A percentile compares a stretch with the other conserved stretches of the same genome.
Evolutionary conservation across 2,113 vertebrate genomes (phyloP).

Genomic region (Athene noctua): DNA sequence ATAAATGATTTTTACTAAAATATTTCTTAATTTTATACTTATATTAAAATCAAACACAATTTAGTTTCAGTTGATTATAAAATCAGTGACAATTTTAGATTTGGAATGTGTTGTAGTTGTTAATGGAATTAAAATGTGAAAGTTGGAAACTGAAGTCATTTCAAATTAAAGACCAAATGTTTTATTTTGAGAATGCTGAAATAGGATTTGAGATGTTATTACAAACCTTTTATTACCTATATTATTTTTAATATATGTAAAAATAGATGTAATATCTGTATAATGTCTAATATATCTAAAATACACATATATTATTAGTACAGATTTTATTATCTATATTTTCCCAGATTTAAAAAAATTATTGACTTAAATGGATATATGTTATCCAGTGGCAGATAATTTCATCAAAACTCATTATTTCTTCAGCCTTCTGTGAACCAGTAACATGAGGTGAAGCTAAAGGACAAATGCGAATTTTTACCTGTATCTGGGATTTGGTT

Average conservation of each 20-base stretch:
- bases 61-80: too few species aligned
- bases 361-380: background rate
- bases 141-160: background rate
- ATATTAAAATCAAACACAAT: too few species aligned
- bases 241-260: background rate
- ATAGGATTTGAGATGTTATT: background rate
- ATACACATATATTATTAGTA: background rate
- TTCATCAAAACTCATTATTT: background rate
- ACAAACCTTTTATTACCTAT: background rate
- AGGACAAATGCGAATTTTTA: background rate
- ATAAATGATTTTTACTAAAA: too few species aligned
- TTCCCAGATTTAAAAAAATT: background rate
- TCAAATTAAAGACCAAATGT: background rate
- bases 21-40: too few species aligned
- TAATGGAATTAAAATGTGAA: background rate
- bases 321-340: background rate
- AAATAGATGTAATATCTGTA: background rate
- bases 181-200: background rate
- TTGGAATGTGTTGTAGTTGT: background rate
- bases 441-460: background rate
- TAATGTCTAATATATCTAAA: background rate
- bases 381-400: background rate
- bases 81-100: background rate
- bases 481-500: background rate
- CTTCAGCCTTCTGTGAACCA: background rate